Evolutionary conservation across 2,888 invertebrate genomes (phyloP), one percentile per base, ranked within the genome.

Genomic region (Camptogramma bilineatum): DNA sequence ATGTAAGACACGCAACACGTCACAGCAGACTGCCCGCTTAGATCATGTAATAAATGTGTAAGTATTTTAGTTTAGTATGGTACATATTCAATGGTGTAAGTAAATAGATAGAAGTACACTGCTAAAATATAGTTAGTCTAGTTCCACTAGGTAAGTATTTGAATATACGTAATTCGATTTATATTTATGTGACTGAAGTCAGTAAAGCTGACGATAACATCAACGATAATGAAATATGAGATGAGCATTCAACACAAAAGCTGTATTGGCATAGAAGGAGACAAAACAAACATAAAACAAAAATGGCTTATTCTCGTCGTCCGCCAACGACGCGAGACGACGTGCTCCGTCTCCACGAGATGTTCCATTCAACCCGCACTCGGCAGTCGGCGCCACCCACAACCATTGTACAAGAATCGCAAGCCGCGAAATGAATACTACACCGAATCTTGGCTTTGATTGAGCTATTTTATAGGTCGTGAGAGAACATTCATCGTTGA

Each of bases 221-320:
- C 21, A 19, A 48, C 34, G 48, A 80, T 87, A 85, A 88, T 86
- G 81, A 85, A 86, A 79, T 77, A 75, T 79, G 80, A 84, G 84
- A 85, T 81, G 82, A 84, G 76, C 81, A 80, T 76, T 83, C 80
- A 68, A 81, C 81, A 82, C 83, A 86, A 88, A 84, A 83, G 85
- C 80, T 74, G 80, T 82, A 83, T 83, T 84, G 80, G 83, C 78
- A 78, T 78, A 74, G 68, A 76, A 80, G 73, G 70, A 77, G 71
- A 78, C 82, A 80, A 83, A 83, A 83, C 82, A 84, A 83, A 84
- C 82, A 84, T 84, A 85, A 83, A 84, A 80, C 80, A 83, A 81
- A 82, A 87, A 86, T 85, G 83, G 79, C 82, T 86, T 83, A 80
- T 79, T 84, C 68, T 51, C 69, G 63, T 69, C 71, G 68, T 72